Evolutionary conservation across 2,888 invertebrate species (phyloP), one percentile per base, ranked within the genome.

Genomic region (Eilema griseolum): DNA sequence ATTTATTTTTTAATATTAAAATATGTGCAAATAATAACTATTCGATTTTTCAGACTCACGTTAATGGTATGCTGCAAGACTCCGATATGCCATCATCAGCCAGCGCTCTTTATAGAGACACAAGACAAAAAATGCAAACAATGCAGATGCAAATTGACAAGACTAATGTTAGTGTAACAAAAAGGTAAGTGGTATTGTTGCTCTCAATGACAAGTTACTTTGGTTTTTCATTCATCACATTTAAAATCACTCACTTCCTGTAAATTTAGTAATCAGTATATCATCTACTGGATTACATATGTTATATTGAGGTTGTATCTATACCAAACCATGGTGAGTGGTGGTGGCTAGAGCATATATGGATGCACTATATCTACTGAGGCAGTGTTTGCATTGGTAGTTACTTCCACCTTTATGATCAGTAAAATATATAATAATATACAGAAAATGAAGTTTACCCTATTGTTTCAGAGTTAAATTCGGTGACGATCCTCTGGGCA

Each of bases 11-110:
- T 31, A 23, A 33, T 33, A 3, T n/a, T n/a, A 56, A 20, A 28
- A 16, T 52, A 41, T 4, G 16, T 63, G 24, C 10, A 31, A 31
- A 26, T 46, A 12, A 0, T 16, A 23, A 7, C 61, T 31, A 23
- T n/a, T 67, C 57, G 28, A 64, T 80, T 85, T 77, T 83, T 20
- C 86, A 95, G 95, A 94, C 93, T 24, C 95, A 93, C 84, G 95
- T 95, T 0, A 95, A 95, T 87, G 94, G 95, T 12, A 90, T 95
- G 88, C 82, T 95, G 26, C 94, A 95, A 82, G 93, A 95, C 73
- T 95, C 95, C 0, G 94, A 95, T 67, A 95, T 95, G 93, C 93
- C 95, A 3, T 95, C 95, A 8, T 93, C 95, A 69, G 93, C 95
- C 1, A 93, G 93, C 81, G 94, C 94, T 3, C 75, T 94, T 59